phyloP scores from a whole-genome alignment of 2,888 invertebrate genomes.

The Stramonita haemastoma region DNA sequence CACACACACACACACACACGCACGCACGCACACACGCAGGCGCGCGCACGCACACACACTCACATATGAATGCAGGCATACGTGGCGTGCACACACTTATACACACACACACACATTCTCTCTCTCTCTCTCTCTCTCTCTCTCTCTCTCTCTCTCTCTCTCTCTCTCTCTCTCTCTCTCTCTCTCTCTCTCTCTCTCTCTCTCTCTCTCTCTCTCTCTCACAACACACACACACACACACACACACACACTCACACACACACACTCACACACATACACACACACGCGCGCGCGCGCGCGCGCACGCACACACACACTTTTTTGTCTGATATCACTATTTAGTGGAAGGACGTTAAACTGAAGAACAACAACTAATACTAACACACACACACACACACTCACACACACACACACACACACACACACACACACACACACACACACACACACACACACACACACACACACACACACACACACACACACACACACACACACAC shows the following conservation, averaged over 20 bases:
- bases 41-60: neutral
- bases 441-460: neutral
- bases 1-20: neutral
- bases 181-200: neutral
- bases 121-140: neutral
- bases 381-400: no score
- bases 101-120: no score
- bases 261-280: no score
- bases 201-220: no score
- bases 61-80: neutral
- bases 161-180: neutral
- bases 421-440: neutral
- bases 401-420: neutral
- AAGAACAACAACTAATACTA: no score
- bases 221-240: neutral
- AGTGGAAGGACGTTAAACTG: no score
- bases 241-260: no score
- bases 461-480: neutral
- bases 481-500: slow-evolving; percentile 12
- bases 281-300: neutral
- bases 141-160: slow-evolving; percentile 12
- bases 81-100: no score
- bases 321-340: no score
- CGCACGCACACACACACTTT: neutral
- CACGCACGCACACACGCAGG: neutral